Evolutionary conservation across 2,888 invertebrate genomes (phyloP), one percentile per base, ranked within the genome.

Genomic region (Drosophila mimica): DNA sequence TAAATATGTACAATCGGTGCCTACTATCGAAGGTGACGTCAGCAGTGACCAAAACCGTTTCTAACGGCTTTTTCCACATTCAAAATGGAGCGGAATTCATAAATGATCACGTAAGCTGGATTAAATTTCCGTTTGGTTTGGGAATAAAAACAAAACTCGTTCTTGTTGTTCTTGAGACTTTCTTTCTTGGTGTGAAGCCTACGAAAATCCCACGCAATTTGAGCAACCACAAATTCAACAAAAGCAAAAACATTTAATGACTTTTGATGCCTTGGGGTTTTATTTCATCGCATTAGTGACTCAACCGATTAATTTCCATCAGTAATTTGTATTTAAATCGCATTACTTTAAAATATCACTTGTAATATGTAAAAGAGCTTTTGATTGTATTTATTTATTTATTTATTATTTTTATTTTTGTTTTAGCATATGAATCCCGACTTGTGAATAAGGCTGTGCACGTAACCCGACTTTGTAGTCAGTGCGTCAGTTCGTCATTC

Each of bases 101-200:
- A 15, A 9, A 20, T 20, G 30, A 38, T 38, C 17, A 74, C 69
- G 59, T 70, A 63, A 64, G 52, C 66, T 6, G 49, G 28, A 63
- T 66, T 53, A 17, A 63, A 43, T 54, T 63, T 38, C 30, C 53
- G 57, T 40, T 53, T 48, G 11, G 15, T 40, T 57, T 49, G n/a
- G 15, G 58, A 58, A 60, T 8, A 46, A 34, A 9, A 33, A 15
- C 25, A 60, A 79, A 79, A 89, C 87, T 70, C 20, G 84, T 89
- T 85, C 69, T 80, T 48, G 68, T 79, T 87, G 53, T 84, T 73
- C 78, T 78, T 75, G 70, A 74, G 71, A 78, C 88, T 85, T 85
- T 85, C 88, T 85, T 89, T 78, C 67, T 70, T 63, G 64, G 68
- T 74, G 74, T 70, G 73, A 84, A 38, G 56, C 67, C 65, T 58